phyloP scores from a whole-genome alignment of 2,797 vertebrate species.

The Chelidonichthys spinosus region DNA sequence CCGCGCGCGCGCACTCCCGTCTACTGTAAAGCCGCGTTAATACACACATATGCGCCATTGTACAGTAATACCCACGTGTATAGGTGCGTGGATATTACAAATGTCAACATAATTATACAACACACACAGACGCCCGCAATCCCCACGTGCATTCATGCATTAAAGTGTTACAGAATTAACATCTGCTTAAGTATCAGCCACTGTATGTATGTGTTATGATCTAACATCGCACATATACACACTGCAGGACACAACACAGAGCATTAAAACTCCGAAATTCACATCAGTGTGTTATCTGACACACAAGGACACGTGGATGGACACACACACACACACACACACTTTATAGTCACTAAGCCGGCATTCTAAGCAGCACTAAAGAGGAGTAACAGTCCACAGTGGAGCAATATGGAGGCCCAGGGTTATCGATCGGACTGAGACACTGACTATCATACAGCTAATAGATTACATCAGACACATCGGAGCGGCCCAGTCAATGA shows the following conservation, averaged over 20 bases:
- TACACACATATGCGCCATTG: conserved; percentile 41
- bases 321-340: conserved; percentile 37
- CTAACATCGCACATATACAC: conserved; percentile 5
- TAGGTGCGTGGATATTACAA: conserved; percentile 47
- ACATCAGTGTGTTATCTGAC: conserved; percentile 12
- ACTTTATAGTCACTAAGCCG: conserved; percentile 66
- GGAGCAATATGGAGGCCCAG: conserved; percentile 77
- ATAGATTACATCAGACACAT: conserved; percentile 86
- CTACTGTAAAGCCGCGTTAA: conserved; percentile 51
- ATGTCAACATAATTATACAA: conserved; percentile 58
- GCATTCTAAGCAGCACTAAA: conserved; percentile 79
- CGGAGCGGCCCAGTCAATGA: conserved; percentile 83
- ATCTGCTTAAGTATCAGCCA: conserved; percentile 46
- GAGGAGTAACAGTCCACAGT: conserved; percentile 80
- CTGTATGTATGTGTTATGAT: conserved; percentile 34
- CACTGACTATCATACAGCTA: conserved; percentile 85
- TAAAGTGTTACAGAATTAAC: conserved; percentile 46
- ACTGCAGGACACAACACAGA: conserved; percentile 2
- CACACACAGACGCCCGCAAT: conserved; percentile 20
- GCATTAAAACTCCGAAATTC: conserved; percentile 14
- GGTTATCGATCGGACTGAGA: conserved; percentile 82
- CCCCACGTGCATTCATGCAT: conserved; percentile 43
- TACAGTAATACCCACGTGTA: conserved; percentile 40
- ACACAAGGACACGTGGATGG: conserved; percentile 28
- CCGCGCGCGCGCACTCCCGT: conserved; percentile 26